phyloP scores from a whole-genome alignment of 37 sponge, comb jelly and placozoan genomes.

The Theonella swinhoei region DNA sequence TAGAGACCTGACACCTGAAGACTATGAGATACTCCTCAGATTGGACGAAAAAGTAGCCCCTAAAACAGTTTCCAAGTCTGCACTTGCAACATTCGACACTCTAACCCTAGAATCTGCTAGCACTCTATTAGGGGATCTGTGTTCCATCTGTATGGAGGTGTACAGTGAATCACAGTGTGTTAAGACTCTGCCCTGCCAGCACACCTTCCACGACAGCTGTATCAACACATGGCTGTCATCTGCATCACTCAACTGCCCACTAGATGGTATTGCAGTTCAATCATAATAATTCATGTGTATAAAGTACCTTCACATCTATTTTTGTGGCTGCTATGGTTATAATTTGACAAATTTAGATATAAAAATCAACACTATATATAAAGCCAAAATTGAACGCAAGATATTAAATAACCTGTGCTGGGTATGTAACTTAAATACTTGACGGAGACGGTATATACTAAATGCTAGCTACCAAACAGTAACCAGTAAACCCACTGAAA shows the following conservation, averaged over 20 bases:
- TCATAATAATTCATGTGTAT: too few relatives aligned
- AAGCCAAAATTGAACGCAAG: too few relatives aligned
- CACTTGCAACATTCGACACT: not conserved
- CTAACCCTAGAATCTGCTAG: conserved; percentile 2
- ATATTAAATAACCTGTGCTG: too few relatives aligned
- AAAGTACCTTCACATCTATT: too few relatives aligned
- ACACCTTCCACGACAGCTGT: conserved; percentile 36
- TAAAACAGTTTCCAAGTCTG: conserved; percentile 27
- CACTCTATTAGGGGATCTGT: conserved; percentile 18
- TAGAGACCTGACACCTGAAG: conserved; percentile 52
- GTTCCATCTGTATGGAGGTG: conserved; percentile 48
- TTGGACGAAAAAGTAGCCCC: conserved; percentile 33
- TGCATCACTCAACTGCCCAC: conserved; percentile 37
- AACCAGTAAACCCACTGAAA: conserved; percentile 71
- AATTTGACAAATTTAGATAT: too few relatives aligned
- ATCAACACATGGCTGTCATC: conserved; percentile 38
- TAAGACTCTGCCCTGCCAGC: conserved; percentile 36
- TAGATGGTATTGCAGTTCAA: conserved; percentile 43
- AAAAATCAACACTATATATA: too few relatives aligned
- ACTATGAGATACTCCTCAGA: conserved; percentile 38
- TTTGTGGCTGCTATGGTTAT: too few relatives aligned
- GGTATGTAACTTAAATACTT: not conserved
- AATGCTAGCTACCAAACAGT: not conserved
- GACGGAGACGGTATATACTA: not conserved
- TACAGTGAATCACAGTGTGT: conserved; percentile 2